Evolutionary conservation across 2,113 vertebrate species (phyloP).

Genomic region (Syrrhaptes paradoxus): DNA sequence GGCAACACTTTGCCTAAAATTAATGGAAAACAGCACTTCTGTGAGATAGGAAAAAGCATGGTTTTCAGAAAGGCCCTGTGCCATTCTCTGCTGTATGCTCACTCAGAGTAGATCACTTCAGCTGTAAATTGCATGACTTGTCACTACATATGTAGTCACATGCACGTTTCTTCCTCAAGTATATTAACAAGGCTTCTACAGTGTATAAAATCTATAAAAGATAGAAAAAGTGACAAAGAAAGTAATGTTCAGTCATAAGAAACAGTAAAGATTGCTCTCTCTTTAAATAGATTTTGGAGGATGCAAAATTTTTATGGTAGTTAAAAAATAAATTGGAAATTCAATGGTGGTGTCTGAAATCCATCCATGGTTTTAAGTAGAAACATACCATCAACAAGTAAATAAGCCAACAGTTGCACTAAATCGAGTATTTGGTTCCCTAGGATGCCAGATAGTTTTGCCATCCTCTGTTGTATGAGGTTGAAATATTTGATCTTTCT

Average conservation of each 20-base stretch:
- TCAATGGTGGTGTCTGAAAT: background rate
- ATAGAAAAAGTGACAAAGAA: background rate
- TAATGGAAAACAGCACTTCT: background rate
- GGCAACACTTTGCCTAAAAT: background rate
- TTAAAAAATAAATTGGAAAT: background rate
- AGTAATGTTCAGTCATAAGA: background rate
- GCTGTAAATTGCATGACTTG: background rate
- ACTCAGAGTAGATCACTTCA: background rate
- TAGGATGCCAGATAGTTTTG: constrained; percentile 4
- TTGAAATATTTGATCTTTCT: background rate
- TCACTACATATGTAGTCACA: background rate
- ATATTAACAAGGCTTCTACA: background rate
- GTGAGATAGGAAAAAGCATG: background rate
- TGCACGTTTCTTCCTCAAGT: background rate
- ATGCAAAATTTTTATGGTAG: background rate
- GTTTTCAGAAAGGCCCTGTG: background rate
- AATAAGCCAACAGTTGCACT: background rate
- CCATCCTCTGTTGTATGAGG: background rate
- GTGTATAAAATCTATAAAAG: background rate
- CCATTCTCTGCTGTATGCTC: background rate
- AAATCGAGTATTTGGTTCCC: background rate
- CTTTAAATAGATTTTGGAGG: background rate
- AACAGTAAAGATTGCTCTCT: background rate
- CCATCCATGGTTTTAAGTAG: background rate
- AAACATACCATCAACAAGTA: background rate